Conservation (phyloP, 2,888 invertebrate species). For the Sinotaia quadrata region DNA sequence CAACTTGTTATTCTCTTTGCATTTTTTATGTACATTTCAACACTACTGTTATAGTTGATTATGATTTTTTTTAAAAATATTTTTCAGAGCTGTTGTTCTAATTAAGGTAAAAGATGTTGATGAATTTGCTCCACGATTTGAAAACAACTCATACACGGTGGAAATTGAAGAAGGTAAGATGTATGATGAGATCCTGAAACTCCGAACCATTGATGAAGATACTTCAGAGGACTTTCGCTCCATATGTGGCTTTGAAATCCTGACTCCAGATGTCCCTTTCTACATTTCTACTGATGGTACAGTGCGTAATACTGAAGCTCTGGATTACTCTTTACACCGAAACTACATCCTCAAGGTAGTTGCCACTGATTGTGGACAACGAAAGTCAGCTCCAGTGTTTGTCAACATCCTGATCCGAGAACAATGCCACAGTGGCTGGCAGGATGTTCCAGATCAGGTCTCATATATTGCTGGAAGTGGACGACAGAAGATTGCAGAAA, state of each 20-base stretch:
- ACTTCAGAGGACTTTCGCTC: conserved; percentile 96
- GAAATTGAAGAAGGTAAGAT: conserved; percentile 87
- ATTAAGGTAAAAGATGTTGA: conserved; percentile 97
- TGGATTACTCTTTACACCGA: conserved; percentile 88
- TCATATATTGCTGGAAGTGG: conserved; percentile 90
- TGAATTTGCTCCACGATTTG: conserved; percentile 93
- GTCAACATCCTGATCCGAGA: conserved; percentile 94
- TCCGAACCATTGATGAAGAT: conserved; percentile 93
- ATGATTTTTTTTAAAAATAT: too few relatives aligned
- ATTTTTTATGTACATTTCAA: too few relatives aligned
- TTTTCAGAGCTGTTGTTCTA: conserved; percentile 88
- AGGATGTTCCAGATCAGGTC: conserved; percentile 86
- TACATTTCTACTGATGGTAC: conserved; percentile 89
- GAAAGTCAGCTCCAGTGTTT: conserved; percentile 92
- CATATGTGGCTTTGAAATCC: conserved; percentile 97
- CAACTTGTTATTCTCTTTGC: too few relatives aligned
- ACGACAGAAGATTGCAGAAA: conserved; percentile 85
- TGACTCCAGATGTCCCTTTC: conserved; percentile 92
- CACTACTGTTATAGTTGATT: too few relatives aligned
- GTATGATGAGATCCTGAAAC: conserved; percentile 86
- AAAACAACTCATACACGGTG: conserved; percentile 90
- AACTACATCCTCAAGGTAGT: conserved; percentile 91
- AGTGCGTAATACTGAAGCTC: conserved; percentile 91
- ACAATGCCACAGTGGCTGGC: conserved; percentile 85
- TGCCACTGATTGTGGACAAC: conserved; percentile 98